phyloP scores from a whole-genome alignment of 2,888 invertebrate genomes.

The Anoplius nigerrimus region DNA sequence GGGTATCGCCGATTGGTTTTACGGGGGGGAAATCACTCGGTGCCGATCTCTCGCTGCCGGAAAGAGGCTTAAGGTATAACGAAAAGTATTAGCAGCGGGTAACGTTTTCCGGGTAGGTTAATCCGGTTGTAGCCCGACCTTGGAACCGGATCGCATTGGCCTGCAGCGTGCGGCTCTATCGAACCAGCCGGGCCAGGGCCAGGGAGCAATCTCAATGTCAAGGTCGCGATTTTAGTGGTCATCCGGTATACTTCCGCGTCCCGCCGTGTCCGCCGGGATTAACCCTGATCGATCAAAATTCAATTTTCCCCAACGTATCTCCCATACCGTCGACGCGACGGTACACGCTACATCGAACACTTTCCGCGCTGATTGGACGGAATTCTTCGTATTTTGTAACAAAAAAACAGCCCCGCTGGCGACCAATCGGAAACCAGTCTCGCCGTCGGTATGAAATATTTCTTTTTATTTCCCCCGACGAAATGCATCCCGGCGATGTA shows the following conservation, averaged over 20 bases:
- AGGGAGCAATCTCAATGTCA: slow-evolving; percentile 60
- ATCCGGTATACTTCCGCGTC: not conserved
- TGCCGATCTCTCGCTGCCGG: not conserved
- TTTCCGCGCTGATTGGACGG: too few species aligned
- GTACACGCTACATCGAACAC: too few species aligned
- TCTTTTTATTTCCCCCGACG: too few species aligned
- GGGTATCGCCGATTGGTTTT: not conserved
- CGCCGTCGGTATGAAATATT: too few species aligned
- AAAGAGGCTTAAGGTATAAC: slow-evolving; percentile 4
- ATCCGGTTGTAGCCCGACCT: slow-evolving; percentile 60
- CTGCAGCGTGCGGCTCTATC: slow-evolving; percentile 65
- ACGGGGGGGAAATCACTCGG: not conserved
- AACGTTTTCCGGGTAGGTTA: slow-evolving; percentile 36
- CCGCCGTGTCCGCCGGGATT: too few species aligned
- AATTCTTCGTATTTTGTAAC: too few species aligned
- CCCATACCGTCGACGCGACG: too few species aligned
- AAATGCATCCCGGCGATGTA: too few species aligned
- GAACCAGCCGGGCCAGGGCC: slow-evolving; percentile 69
- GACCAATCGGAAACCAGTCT: too few species aligned
- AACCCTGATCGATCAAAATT: too few species aligned
- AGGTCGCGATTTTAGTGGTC: slow-evolving; percentile 43
- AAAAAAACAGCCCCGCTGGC: too few species aligned
- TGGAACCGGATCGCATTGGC: slow-evolving; percentile 54
- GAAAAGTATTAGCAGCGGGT: not conserved
- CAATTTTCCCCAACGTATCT: too few species aligned